Base-by-base conservation (phyloP, 2,888 invertebrate genomes). In the Cinara cedri region DNA sequence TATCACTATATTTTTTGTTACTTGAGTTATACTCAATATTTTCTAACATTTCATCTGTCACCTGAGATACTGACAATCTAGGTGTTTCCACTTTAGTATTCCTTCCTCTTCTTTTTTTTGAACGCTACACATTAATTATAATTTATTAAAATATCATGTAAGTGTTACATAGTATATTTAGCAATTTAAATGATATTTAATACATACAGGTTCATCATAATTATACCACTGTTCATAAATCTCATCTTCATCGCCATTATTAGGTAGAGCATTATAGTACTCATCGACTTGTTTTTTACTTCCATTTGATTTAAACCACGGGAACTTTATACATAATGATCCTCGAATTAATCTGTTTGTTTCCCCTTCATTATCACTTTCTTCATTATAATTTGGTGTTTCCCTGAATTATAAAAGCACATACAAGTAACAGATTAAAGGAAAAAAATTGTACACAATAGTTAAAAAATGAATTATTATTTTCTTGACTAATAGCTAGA, bases 11-110 rank as follows among this genome's bases (percentile, higher is more conserved):
- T 11, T 11, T 1, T 70, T 78, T 78, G 49, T 21, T 49, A 13
- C 19, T 60, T 24, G 78, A 70, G 1, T n/a, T 16, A 2, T 78
- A 78, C 11, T 13, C 4, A 21, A 78, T 78, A n/a, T 78, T 78
- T 1, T 49, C 9, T 2, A 78, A 21, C 78, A 78, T 78, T 70
- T 78, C 60, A 51, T 60, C 16, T 21, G 78, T 78, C 11, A 78
- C 49, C 42, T 70, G 60, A 21, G 78, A 78, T 3, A 60, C 70
- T 21, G 68, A 0, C 16, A 70, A 42, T 24, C 60, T 19, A 60
- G 68, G 26, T 16, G 21, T 10, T 21, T 2, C 6, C 13, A 1
- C 8, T n/a, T 26, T 42, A 21, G 0, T 44, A 16, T 34, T 34
- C 3, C 1, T 34, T 60, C 60, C n/a, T n/a, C n/a, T 34, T n/a